A percentile compares a stretch with the other conserved stretches of the same genome.
Evolutionary conservation across 2,888 invertebrate species (phyloP).

Genomic region (Adelphocoris suturalis): DNA sequence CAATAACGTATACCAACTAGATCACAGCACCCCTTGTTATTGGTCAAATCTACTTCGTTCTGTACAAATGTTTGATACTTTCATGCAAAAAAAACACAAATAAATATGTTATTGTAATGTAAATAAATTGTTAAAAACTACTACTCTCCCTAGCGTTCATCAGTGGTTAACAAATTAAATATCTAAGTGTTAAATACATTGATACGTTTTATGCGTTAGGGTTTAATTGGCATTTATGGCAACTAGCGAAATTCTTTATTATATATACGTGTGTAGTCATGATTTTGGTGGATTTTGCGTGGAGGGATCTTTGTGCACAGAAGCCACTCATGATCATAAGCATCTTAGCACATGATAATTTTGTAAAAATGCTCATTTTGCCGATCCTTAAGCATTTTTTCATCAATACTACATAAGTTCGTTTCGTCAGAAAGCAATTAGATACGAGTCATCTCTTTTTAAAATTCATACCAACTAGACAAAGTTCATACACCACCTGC

Average conservation of each 20-base stretch:
- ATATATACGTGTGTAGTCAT: not conserved
- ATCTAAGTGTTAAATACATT: not conserved
- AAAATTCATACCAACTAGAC: not conserved
- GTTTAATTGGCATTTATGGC: not conserved
- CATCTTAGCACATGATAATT: not conserved
- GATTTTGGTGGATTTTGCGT: not conserved
- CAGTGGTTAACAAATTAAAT: not conserved
- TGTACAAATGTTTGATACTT: constrained; percentile 12
- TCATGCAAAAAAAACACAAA: not conserved
- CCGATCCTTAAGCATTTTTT: not conserved
- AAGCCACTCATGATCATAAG: not conserved
- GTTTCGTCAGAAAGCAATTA: not conserved
- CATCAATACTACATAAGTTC: not conserved
- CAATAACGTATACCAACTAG: not conserved
- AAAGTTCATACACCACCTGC: not conserved
- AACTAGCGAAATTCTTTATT: not conserved
- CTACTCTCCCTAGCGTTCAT: not conserved
- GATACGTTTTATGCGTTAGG: not conserved
- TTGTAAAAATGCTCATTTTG: not conserved
- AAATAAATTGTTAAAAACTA: not conserved
- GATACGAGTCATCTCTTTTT: not conserved
- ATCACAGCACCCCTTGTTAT: constrained; percentile 2
- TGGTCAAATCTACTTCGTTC: constrained; percentile 14
- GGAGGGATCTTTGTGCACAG: not conserved
- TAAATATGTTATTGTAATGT: not conserved